Conservation (phyloP, 2,888 invertebrate genomes). For the Drosophila emarginata region DNA sequence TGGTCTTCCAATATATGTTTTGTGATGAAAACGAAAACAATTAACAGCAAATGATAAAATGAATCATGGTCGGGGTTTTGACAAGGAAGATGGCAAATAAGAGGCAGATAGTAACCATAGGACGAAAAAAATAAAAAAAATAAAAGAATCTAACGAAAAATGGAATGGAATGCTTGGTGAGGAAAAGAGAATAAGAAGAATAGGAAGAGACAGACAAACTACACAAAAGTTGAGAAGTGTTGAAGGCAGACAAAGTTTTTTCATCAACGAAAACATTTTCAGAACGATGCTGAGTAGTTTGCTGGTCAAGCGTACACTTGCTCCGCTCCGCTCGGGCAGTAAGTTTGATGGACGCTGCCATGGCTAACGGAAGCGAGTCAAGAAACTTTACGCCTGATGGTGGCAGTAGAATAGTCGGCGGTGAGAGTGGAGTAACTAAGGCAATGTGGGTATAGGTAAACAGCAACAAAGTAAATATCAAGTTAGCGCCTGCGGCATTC, state of each 20-base stretch:
- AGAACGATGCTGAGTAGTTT: conserved; percentile 55
- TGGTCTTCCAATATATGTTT: conserved; percentile 67
- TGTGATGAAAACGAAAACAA: conserved; percentile 75
- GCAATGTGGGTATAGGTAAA: conserved; percentile 58
- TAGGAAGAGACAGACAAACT: conserved; percentile 51
- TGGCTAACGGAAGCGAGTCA: conserved; percentile 56
- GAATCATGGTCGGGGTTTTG: conserved; percentile 49
- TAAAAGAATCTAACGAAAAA: neutral
- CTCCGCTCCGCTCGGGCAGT: conserved; percentile 29
- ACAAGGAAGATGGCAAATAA: conserved; percentile 23
- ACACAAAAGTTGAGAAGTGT: conserved; percentile 73
- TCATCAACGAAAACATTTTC: conserved; percentile 77
- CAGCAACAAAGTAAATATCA: conserved; percentile 76
- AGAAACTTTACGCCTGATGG: conserved; percentile 50
- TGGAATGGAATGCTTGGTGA: neutral
- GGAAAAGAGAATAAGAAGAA: neutral
- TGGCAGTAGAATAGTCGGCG: neutral
- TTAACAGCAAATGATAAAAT: conserved; percentile 74
- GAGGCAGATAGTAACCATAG: conserved; percentile 31
- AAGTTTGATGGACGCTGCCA: conserved; percentile 55
- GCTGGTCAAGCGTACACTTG: conserved; percentile 61
- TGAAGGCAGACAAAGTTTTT: conserved; percentile 73
- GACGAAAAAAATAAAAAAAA: conserved; percentile 18
- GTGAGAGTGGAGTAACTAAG: conserved; percentile 8
- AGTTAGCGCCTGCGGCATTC: conserved; percentile 71